Evolutionary conservation across 2,113 vertebrate genomes (phyloP).

Genomic region (Amphiprion ocellaris): DNA sequence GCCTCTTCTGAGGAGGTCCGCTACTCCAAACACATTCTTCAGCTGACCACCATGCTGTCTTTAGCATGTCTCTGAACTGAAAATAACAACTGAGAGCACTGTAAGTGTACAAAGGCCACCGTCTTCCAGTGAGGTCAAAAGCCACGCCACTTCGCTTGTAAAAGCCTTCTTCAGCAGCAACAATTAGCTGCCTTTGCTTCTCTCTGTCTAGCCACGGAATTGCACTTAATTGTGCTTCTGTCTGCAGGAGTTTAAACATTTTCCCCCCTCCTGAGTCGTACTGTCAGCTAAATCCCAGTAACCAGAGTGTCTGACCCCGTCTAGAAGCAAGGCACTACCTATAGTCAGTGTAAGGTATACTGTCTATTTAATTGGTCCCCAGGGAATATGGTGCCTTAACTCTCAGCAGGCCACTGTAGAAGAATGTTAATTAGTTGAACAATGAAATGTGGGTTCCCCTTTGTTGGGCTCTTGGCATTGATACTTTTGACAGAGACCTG

Average conservation of each 20-base stretch:
- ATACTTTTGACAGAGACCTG: conserved; percentile 66
- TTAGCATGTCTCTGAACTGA: conserved; percentile 53
- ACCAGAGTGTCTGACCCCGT: conserved; percentile 50
- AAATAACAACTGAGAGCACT: conserved; percentile 59
- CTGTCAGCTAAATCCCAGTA: conserved; percentile 52
- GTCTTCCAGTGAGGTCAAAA: conserved; percentile 62
- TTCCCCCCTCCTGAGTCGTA: conserved; percentile 43
- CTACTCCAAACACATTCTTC: conserved; percentile 66
- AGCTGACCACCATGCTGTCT: conserved; percentile 51
- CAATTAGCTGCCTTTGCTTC: conserved; percentile 66
- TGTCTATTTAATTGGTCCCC: conserved; percentile 72
- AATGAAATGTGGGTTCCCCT: conserved; percentile 71
- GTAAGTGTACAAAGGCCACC: conserved; percentile 50
- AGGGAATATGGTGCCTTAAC: conserved; percentile 50
- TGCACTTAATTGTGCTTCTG: conserved; percentile 76
- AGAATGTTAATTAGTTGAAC: conserved; percentile 81
- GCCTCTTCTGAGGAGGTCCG: conserved; percentile 43
- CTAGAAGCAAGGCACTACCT: conserved; percentile 43
- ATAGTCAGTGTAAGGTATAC: conserved; percentile 51
- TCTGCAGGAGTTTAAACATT: conserved; percentile 51
- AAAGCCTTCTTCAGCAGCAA: conserved; percentile 67
- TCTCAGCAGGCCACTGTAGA: conserved; percentile 72
- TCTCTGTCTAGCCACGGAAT: conserved; percentile 76
- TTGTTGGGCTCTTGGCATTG: conserved; percentile 67
- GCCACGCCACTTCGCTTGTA: conserved; percentile 64